These are phyloP conservation scores for Ctenosaura bakeri DNA, from an alignment of 2,797 vertebrate species.

Conservation along the genomic window DNA sequence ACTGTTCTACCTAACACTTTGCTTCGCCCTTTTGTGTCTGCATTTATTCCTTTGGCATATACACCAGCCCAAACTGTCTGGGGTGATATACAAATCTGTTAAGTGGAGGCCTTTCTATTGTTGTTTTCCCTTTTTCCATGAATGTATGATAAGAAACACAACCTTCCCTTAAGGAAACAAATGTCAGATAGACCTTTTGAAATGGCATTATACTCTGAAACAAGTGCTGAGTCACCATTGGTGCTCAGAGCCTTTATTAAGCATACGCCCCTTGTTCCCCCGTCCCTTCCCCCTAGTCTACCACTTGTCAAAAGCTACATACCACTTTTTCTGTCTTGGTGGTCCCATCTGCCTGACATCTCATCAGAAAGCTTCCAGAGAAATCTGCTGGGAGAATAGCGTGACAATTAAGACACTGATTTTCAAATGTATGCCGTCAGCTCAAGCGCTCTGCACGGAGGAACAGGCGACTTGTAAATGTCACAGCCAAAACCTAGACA, in stretches of 20 bases:
- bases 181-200: constrained; percentile 59
- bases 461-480: constrained; percentile 68
- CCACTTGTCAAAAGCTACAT: constrained; percentile 27
- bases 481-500: constrained; percentile 57
- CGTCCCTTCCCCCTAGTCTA: neutral
- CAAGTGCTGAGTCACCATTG: constrained; percentile 37
- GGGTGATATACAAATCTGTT: constrained; percentile 63
- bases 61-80: constrained; percentile 37
- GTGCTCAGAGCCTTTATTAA: neutral
- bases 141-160: constrained; percentile 56
- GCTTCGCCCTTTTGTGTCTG: constrained; percentile 47
- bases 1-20: neutral
- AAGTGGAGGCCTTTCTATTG: neutral
- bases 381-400: constrained; percentile 54
- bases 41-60: constrained; percentile 56
- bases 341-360: constrained; percentile 30
- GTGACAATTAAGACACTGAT: constrained; percentile 66
- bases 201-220: constrained; percentile 16
- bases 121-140: constrained; percentile 36
- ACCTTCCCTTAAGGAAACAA: constrained; percentile 48
- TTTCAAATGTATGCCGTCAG: constrained; percentile 57
- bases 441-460: constrained; percentile 30
- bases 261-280: neutral
- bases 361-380: constrained; percentile 48
- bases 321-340: neutral